These are phyloP conservation scores for Cylindroiulus punctatus DNA, from an alignment of 2,888 invertebrate genomes.

Conservation along the genomic window DNA sequence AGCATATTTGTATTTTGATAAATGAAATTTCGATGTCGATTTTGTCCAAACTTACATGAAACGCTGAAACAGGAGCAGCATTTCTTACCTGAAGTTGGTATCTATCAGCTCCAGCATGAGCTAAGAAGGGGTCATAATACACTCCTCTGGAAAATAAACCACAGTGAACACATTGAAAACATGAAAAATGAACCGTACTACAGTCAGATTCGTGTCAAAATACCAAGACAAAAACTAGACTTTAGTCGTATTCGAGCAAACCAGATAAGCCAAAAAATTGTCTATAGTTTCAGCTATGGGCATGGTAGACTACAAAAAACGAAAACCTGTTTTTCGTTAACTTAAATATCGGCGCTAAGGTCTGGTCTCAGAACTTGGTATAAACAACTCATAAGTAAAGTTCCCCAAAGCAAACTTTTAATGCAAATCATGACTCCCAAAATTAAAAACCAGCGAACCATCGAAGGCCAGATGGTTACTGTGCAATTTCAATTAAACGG, in stretches of 20 bases:
- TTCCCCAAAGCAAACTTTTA: not conserved
- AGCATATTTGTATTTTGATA: not conserved
- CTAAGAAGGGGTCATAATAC: conserved; percentile 96
- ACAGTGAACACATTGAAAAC: not conserved
- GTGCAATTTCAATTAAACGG: not conserved
- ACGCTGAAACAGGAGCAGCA: not conserved
- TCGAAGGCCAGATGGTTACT: not conserved
- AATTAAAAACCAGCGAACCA: conserved; percentile 24
- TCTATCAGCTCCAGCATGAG: conserved; percentile 83
- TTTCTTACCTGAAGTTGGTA: conserved; percentile 87
- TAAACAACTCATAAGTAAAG: not conserved
- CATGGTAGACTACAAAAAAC: conserved; percentile 4
- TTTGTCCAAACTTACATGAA: not conserved
- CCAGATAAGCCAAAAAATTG: not conserved
- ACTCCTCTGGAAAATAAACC: conserved; percentile 74
- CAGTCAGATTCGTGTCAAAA: not conserved
- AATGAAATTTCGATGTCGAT: not conserved
- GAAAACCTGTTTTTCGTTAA: not conserved
- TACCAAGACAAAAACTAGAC: not conserved
- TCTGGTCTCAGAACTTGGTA: not conserved
- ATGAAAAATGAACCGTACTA: not conserved
- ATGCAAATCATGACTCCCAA: not conserved
- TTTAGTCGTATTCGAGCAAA: not conserved
- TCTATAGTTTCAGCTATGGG: conserved; percentile 24
- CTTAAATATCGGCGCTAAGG: not conserved